Base-by-base conservation (phyloP, 1,140 invertebrate species). In the Trachelipus rathkii region DNA sequence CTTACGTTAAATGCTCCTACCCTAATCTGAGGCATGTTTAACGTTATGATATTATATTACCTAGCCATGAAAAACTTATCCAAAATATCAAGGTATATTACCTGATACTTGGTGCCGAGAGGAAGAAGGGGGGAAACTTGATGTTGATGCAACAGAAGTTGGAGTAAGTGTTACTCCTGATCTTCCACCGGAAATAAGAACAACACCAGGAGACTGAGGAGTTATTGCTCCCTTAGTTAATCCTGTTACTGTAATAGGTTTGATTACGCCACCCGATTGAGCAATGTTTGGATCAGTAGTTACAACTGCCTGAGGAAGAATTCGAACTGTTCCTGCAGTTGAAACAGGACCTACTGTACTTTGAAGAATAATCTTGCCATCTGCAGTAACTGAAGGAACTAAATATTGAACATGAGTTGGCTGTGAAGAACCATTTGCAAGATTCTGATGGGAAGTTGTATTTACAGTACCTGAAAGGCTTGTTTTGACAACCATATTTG, bases 331-430 rank as follows among this genome's bases (percentile, higher is more conserved):
- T 72, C 68, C 69, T 10, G 77, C 77, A 10, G 77, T 75, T 19
- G 77, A 78, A 21, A 75, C 77, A 10, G 77, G 77, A 45, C 73
- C 71, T 8, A 78, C 73, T 11, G 77, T 77, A 71, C 74, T 81
- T 23, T 72, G 77, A 24, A 77, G 68, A 60, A 79, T 77, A 46
- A 81, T 46, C 69, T 81, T 81, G 13, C 80, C 80, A 72, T 81
- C 80, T 10, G 73, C 74, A 1, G 78, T 79, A 21, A 81, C 44
- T 11, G 80, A 81, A 13, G 80, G 78, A 23, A 81, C 80, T 8
- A 81, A 75, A 71, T 81, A 81, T 66, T 81, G 80, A 21, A 81
- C 74, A 19, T 79, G 77, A 50, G 77, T 78, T 10, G 50, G 50
- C 8, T 60, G 50, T 19, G 50, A 60, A 4, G 50, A 19, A 19